These are phyloP conservation scores for Puntigrus tetrazona DNA, from an alignment of 2,113 vertebrate genomes.

Conservation along the genomic window DNA sequence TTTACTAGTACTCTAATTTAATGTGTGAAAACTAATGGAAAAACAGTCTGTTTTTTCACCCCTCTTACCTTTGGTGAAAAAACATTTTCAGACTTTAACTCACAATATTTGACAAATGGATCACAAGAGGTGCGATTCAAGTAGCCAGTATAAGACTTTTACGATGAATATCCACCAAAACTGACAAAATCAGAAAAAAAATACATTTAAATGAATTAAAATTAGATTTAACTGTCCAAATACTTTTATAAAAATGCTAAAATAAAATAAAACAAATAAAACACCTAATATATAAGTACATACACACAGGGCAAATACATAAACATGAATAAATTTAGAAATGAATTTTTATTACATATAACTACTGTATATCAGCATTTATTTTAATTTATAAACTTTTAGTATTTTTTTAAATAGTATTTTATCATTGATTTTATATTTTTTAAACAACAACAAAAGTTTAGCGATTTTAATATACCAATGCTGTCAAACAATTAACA, in stretches of 20 bases:
- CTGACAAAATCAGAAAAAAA: background rate
- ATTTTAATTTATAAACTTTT: too few relatives aligned
- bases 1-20: slow-evolving; percentile 43
- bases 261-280: background rate
- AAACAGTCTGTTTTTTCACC: background rate
- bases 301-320: background rate
- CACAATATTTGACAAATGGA: background rate
- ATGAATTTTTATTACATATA: background rate
- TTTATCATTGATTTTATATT: too few relatives aligned
- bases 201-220: too few relatives aligned
- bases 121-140: background rate
- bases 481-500: too few relatives aligned
- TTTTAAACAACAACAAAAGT: too few relatives aligned
- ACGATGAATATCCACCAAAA: background rate
- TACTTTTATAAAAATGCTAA: background rate
- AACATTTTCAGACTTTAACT: background rate
- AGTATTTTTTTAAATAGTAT: too few relatives aligned
- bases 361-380: too few relatives aligned
- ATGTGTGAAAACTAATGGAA: slow-evolving; percentile 42
- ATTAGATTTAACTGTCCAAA: too few relatives aligned
- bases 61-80: background rate
- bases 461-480: too few relatives aligned
- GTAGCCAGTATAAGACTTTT: background rate
- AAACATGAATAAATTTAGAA: background rate
- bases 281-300: background rate